Conservation (phyloP, 2,888 invertebrate species). For the Macrosiphum euphorbiae region DNA sequence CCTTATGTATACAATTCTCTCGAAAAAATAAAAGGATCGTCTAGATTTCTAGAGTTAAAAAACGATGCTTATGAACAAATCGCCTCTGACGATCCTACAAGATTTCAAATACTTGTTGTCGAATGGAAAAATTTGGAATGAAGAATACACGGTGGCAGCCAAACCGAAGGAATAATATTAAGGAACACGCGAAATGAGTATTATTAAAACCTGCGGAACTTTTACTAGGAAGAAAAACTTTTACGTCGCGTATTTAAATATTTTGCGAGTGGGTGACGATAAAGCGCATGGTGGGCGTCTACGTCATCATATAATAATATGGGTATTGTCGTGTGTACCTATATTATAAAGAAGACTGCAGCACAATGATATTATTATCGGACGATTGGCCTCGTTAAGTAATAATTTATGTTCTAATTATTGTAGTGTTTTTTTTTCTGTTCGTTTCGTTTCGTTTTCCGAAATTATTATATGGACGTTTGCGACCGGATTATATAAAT, state of each 20-base stretch:
- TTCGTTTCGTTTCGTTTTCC: not conserved
- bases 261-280: not conserved
- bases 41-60: not conserved
- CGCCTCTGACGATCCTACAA: not conserved
- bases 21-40: too few relatives aligned
- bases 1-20: not conserved
- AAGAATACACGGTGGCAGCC: not conserved
- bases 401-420: not conserved
- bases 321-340: not conserved
- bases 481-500: not conserved
- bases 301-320: too few relatives aligned
- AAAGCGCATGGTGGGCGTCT: too few relatives aligned
- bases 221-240: not conserved
- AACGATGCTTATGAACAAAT: not conserved
- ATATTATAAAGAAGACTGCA: too few relatives aligned
- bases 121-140: not conserved
- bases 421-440: not conserved
- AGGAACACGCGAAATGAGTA: not conserved
- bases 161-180: not conserved
- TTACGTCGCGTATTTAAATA: not conserved
- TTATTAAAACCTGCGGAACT: not conserved
- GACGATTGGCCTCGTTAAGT: not conserved
- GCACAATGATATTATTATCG: not conserved
- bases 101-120: not conserved
- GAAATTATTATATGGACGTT: conserved; percentile 4